Conservation (phyloP, 2,888 invertebrate species). For the Nesidiocoris tenuis region DNA sequence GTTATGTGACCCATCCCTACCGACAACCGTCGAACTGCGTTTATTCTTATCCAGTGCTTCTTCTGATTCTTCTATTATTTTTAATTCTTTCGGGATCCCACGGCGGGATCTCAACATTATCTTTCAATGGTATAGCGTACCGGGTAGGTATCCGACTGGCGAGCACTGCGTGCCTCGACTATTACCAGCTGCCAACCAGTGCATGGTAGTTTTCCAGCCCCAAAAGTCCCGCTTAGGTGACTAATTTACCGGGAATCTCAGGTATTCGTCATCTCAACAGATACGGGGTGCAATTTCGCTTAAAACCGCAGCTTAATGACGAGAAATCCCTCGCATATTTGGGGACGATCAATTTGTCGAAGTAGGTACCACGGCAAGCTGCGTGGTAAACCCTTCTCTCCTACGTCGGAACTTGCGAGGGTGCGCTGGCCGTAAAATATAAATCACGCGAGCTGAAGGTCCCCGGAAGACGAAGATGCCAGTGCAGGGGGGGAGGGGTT, state of each 20-base stretch:
- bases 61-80: no score
- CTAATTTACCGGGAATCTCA: background rate
- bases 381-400: background rate
- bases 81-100: no score
- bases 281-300: background rate
- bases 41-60: no score
- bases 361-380: background rate
- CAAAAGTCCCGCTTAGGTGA: background rate
- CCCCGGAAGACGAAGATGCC: slow-evolving; percentile 17
- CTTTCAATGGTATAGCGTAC: no score
- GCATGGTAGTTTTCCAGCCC: background rate
- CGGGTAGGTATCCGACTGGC: no score
- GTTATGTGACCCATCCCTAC: no score
- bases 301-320: slow-evolving; percentile 21
- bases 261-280: background rate
- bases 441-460: background rate
- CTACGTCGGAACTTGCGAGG: background rate
- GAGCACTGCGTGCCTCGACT: no score
- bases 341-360: slow-evolving; percentile 14
- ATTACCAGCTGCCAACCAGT: no score
- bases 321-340: slow-evolving; percentile 26
- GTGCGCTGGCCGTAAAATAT: slow-evolving; percentile 9
- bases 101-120: no score
- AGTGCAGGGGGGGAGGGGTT: slow-evolving; percentile 2
- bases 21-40: no score